Evolutionary conservation across 2,888 invertebrate species (phyloP).

Genomic region (Drosophila algonquin): DNA sequence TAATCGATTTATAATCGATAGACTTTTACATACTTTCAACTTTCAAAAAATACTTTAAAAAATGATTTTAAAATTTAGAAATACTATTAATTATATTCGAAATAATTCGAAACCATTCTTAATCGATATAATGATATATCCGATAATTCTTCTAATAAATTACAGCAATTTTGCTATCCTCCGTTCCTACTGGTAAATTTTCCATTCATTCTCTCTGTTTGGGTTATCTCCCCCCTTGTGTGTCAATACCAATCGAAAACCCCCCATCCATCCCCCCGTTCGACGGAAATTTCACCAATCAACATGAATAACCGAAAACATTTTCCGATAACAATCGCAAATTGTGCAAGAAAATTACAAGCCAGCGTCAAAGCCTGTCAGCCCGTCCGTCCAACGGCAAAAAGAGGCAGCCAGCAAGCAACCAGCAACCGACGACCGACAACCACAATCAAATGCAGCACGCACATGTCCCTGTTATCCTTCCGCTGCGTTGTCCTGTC

Average conservation of each 20-base stretch:
- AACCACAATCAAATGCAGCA: conserved; percentile 35
- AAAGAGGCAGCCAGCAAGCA: conserved; percentile 9
- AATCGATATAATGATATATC: too few species aligned
- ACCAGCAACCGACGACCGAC: conserved; percentile 7
- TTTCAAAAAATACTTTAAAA: too few species aligned
- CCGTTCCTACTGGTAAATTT: too few species aligned
- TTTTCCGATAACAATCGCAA: conserved; percentile 37
- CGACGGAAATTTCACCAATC: conserved; percentile 21
- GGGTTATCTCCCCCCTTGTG: too few species aligned
- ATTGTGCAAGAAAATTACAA: conserved; percentile 44
- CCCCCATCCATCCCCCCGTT: neutral
- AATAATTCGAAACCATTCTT: too few species aligned
- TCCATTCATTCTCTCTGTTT: neutral
- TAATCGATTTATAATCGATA: neutral
- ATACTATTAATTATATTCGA: too few species aligned
- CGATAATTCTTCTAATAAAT: neutral
- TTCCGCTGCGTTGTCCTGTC: conserved; percentile 20
- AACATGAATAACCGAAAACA: conserved; percentile 16
- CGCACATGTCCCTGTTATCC: conserved; percentile 32
- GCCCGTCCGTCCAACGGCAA: conserved; percentile 16
- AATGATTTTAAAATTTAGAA: too few species aligned
- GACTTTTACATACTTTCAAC: too few species aligned
- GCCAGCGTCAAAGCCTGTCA: conserved; percentile 39
- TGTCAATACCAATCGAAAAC: too few species aligned
- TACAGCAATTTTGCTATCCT: too few species aligned